phyloP scores from a whole-genome alignment of 2,888 invertebrate species.

The Ditylenchus weischeri region DNA sequence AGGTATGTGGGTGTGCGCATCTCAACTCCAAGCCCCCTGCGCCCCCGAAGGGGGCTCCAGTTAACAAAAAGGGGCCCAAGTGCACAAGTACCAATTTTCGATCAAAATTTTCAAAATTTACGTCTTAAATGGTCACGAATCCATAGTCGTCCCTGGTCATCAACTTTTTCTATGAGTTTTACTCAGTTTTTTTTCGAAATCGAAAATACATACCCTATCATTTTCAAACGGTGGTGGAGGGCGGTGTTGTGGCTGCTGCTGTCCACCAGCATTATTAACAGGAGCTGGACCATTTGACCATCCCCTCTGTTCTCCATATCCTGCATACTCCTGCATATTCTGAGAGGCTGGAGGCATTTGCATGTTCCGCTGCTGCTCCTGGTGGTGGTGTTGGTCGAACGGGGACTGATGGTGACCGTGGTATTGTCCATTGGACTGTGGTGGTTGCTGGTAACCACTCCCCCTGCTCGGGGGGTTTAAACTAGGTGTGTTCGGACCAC shows the following conservation, averaged over 20 bases:
- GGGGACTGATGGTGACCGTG: neutral
- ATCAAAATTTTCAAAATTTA: too few relatives aligned
- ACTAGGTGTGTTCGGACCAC: neutral
- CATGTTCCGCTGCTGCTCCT: neutral
- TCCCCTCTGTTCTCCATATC: neutral
- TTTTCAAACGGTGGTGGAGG: neutral
- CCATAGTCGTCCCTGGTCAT: too few relatives aligned
- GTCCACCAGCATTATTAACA: neutral
- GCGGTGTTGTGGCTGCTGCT: conserved; percentile 1
- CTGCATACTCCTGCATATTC: neutral
- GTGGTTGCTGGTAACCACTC: neutral
- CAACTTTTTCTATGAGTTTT: too few relatives aligned
- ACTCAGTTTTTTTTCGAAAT: too few relatives aligned
- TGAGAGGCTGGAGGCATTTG: conserved; percentile 5
- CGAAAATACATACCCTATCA: too few relatives aligned
- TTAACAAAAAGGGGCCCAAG: too few relatives aligned
- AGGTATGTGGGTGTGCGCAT: too few relatives aligned
- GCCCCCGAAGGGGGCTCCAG: too few relatives aligned
- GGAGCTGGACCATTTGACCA: too few relatives aligned
- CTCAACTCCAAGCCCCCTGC: too few relatives aligned
- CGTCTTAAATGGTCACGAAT: too few relatives aligned
- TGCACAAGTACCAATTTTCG: too few relatives aligned
- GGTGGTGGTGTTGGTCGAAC: conserved; percentile 9
- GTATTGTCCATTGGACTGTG: neutral
- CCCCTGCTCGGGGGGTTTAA: neutral